Evolutionary conservation across 2,797 vertebrate species (phyloP).

Genomic region (Pseudomugil gertrudae): DNA sequence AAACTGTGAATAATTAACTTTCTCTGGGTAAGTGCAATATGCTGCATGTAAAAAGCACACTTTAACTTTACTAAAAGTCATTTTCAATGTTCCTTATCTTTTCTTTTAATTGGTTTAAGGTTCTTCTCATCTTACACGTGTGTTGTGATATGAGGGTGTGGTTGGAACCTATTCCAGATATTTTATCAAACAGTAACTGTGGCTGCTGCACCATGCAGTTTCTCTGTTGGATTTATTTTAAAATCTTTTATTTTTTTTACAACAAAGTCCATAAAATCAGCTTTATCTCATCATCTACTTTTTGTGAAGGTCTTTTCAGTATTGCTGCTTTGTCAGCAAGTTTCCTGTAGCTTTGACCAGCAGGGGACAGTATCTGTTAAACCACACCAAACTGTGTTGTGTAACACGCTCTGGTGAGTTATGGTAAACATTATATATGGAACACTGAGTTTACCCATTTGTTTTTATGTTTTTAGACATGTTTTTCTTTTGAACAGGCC

Average conservation of each 20-base stretch:
- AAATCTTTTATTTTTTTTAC: conserved; percentile 11
- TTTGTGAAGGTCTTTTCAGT: conserved; percentile 41
- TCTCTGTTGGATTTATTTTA: not conserved
- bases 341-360: conserved; percentile 66
- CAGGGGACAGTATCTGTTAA: conserved; percentile 74
- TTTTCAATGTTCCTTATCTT: conserved; percentile 22
- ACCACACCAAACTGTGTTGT: conserved; percentile 14
- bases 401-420: conserved; percentile 14
- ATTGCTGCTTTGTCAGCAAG: conserved; percentile 79
- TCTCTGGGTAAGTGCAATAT: conserved; percentile 80
- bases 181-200: conserved; percentile 27
- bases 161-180: conserved; percentile 14
- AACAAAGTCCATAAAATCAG: conserved; percentile 1
- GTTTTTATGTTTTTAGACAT: conserved; percentile 12
- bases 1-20: conserved; percentile 77
- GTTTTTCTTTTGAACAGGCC: conserved; percentile 29
- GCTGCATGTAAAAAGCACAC: conserved; percentile 45
- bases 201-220: conserved; percentile 26
- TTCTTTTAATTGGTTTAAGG: conserved; percentile 8
- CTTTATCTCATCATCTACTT: conserved; percentile 25
- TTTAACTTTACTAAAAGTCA: conserved; percentile 52
- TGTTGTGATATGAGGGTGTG: conserved; percentile 22
- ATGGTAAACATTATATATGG: conserved; percentile 21
- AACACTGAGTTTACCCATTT: conserved; percentile 51
- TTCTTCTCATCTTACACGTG: conserved; percentile 18